Base-by-base conservation (phyloP, 2,797 vertebrate genomes). In the Lutjanus campechanus region DNA sequence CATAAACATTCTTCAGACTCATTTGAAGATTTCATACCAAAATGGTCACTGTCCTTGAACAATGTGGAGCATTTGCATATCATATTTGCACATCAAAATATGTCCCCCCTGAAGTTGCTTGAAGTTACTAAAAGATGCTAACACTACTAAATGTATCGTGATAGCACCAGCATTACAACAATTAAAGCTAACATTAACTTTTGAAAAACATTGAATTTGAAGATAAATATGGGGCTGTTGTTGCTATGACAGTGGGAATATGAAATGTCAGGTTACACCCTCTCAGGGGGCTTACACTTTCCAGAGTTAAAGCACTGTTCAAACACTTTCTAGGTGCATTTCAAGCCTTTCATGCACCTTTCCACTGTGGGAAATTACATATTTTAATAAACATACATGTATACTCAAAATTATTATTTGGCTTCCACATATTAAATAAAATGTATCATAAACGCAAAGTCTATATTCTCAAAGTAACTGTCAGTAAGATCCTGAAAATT, bases 311-410 rank as follows among this genome's bases (percentile, higher is more conserved):
- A 51, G 19, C 19, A n/a, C 50, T 53, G 50, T 53, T 53, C 50
- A 51, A 51, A 51, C 49, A 51, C 50, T 51, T 51, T 51, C 8
- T 9, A 51, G 43, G 43, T 44, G 11, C 77, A 13, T 46, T 50
- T 51, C 50, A 51, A 51, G 50, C 50, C 50, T 51, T 61, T 20
- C 17, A 61, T 43, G 40, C 40, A 60, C 40, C 5, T 11, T 61
- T n/a, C 40, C 36, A 60, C 58, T 60, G 58, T 60, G 40, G 59
- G 19, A 61, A 43, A 61, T 20, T 41, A 13, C 40, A 61, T 61
- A 77, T 36, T 49, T 40, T 59, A 20, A 22, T 51, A 51, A 51
- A 51, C 50, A 51, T 51, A 51, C 50, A 51, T 51, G n/a, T 51
- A 51, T 51, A 51, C 25, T 19, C 50, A 60, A 56, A 51, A 51